These are phyloP conservation scores for Heterochromis multidens DNA, from an alignment of 2,113 vertebrate species.

Conservation along the genomic window DNA sequence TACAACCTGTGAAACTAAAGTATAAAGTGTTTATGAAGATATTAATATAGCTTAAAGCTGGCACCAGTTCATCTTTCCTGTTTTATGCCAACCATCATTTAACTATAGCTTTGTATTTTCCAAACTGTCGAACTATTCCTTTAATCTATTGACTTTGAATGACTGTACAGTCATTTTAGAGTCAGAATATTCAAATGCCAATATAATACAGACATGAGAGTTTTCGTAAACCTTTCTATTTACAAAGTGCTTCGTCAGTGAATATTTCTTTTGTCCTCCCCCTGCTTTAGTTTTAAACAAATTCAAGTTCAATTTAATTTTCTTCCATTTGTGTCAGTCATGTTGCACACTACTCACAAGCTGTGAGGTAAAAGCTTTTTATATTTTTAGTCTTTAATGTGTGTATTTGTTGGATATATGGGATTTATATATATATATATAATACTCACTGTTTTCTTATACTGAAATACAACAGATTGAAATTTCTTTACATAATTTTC, in stretches of 20 bases:
- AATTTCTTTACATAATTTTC: neutral
- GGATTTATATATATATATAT: neutral
- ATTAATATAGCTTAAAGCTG: neutral
- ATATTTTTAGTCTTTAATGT: neutral
- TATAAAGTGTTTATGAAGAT: neutral
- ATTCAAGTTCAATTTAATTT: neutral
- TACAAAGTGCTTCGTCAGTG: neutral
- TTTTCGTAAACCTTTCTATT: neutral
- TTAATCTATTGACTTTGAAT: neutral
- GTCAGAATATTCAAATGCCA: neutral
- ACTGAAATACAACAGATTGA: rapidly evolving
- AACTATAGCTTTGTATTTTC: neutral
- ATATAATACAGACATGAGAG: neutral
- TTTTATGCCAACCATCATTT: neutral
- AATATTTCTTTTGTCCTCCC: neutral
- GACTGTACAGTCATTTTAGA: neutral
- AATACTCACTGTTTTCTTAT: neutral
- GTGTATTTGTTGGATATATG: neutral
- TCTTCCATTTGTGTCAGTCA: neutral
- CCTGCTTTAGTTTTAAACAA: neutral
- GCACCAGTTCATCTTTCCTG: neutral
- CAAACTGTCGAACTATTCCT: neutral
- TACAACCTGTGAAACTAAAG: neutral
- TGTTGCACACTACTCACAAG: neutral
- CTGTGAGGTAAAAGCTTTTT: neutral